phyloP scores from a whole-genome alignment of 2,797 vertebrate species.

The Mastacembelus armatus region DNA sequence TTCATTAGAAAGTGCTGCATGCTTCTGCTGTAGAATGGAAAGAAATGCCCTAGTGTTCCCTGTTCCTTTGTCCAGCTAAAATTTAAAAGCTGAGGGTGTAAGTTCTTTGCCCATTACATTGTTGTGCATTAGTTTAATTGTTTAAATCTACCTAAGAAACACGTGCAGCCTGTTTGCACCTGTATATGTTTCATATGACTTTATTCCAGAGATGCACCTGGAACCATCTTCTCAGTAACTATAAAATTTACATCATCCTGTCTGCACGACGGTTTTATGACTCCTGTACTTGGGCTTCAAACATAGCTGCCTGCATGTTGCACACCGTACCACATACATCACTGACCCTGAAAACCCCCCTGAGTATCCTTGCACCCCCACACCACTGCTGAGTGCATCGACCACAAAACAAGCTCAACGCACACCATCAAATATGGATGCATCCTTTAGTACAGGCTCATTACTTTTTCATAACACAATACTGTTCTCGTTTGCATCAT shows the following conservation, averaged over 20 bases:
- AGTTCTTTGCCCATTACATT: constrained; percentile 1
- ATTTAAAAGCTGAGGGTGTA: constrained; percentile 5
- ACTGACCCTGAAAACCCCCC: constrained; percentile 27
- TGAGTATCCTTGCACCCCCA: constrained; percentile 22
- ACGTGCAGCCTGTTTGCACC: neutral
- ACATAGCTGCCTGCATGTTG: constrained; percentile 28
- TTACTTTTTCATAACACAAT: constrained; percentile 77
- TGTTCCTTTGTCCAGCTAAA: constrained; percentile 8
- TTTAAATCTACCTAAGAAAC: too few species aligned
- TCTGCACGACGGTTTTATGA: constrained; percentile 15
- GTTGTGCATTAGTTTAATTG: neutral
- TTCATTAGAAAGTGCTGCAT: constrained; percentile 69
- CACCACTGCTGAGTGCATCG: constrained; percentile 37
- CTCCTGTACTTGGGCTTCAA: constrained; percentile 16
- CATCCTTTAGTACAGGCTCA: constrained; percentile 65
- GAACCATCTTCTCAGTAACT: constrained; percentile 26
- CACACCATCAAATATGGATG: constrained; percentile 81
- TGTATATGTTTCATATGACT: constrained; percentile 16
- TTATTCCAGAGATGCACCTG: constrained; percentile 4
- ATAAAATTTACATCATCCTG: constrained; percentile 36
- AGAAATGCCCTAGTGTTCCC: constrained; percentile 56
- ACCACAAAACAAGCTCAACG: constrained; percentile 52
- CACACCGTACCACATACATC: constrained; percentile 23
- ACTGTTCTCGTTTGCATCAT: constrained; percentile 52
- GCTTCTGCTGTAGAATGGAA: constrained; percentile 63